Percentiles rank a stretch among this genome's conserved stretches.
Conservation (phyloP, 2,113 vertebrate genomes). For the Chloropsis hardwickii region DNA sequence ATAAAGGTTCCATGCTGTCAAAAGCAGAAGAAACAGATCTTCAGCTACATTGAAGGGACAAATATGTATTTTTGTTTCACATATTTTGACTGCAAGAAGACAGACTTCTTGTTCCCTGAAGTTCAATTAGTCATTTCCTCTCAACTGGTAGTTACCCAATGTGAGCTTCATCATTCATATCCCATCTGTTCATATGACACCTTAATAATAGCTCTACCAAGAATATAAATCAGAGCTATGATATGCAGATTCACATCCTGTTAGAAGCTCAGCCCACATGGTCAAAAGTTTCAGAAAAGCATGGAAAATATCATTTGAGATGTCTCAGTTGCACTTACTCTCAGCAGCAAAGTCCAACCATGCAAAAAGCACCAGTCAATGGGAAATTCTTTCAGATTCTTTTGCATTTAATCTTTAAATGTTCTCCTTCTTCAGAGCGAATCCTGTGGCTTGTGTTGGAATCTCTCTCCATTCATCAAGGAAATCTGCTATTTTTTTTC, state of each 20-base stretch:
- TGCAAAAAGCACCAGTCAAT: not conserved
- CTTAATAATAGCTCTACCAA: slow-evolving; percentile 65
- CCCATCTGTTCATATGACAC: slow-evolving; percentile 69
- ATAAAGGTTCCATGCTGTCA: slow-evolving; percentile 57
- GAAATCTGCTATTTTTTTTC: not conserved
- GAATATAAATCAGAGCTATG: slow-evolving; percentile 56
- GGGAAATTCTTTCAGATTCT: not conserved
- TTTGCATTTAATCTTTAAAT: not conserved
- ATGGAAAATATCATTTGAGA: slow-evolving; percentile 35
- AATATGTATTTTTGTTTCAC: slow-evolving; percentile 50
- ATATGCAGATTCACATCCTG: slow-evolving; percentile 64
- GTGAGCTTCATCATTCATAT: slow-evolving; percentile 60
- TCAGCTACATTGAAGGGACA: slow-evolving; percentile 43
- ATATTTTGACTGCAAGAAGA: slow-evolving; percentile 67
- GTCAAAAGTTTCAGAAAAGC: slow-evolving; percentile 73
- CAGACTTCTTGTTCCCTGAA: slow-evolving; percentile 71
- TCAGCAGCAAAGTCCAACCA: not conserved
- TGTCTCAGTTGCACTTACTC: slow-evolving; percentile 50
- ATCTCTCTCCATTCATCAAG: not conserved
- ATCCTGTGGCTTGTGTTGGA: not conserved
- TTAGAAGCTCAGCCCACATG: slow-evolving; percentile 53
- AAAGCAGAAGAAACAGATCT: slow-evolving; percentile 55
- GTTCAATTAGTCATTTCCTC: slow-evolving; percentile 67
- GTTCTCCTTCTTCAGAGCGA: not conserved
- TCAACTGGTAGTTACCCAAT: slow-evolving; percentile 70